Evolutionary conservation across 2,888 invertebrate species (phyloP).

Genomic region (Cenopis cana): DNA sequence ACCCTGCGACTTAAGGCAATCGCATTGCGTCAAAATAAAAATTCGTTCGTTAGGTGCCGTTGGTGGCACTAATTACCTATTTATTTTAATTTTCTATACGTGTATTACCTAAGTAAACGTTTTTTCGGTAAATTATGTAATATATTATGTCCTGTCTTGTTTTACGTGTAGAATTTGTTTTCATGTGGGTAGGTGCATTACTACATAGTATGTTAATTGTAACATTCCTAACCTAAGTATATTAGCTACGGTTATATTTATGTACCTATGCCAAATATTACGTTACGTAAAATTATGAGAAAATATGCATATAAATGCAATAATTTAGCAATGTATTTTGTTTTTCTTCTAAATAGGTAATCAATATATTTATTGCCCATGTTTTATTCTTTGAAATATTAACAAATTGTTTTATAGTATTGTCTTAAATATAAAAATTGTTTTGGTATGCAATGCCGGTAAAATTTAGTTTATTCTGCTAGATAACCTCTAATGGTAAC

Average conservation of each 20-base stretch:
- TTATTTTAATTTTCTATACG: not conserved
- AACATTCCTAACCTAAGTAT: slow-evolving; percentile 7
- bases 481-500: slow-evolving; percentile 16
- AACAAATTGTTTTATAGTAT: slow-evolving; percentile 14
- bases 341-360: slow-evolving; percentile 4
- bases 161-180: not conserved
- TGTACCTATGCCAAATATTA: slow-evolving; percentile 18
- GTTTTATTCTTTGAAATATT: slow-evolving; percentile 24
- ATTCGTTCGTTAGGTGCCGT: too few relatives aligned
- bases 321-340: slow-evolving; percentile 17
- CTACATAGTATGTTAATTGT: slow-evolving; percentile 13
- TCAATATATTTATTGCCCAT: slow-evolving; percentile 14
- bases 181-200: slow-evolving; percentile 6
- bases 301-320: slow-evolving; percentile 12
- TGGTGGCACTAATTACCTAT: not conserved
- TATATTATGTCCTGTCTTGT: not conserved
- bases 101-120: not conserved
- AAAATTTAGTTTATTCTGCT: slow-evolving; percentile 19
- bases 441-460: slow-evolving; percentile 37
- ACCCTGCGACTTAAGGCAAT: too few relatives aligned
- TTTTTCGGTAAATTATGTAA: not conserved
- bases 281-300: slow-evolving; percentile 16
- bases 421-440: slow-evolving; percentile 11
- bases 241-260: slow-evolving; percentile 14
- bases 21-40: too few relatives aligned